phyloP scores from a whole-genome alignment of 2,113 vertebrate species.

The Bubo blakistoni region DNA sequence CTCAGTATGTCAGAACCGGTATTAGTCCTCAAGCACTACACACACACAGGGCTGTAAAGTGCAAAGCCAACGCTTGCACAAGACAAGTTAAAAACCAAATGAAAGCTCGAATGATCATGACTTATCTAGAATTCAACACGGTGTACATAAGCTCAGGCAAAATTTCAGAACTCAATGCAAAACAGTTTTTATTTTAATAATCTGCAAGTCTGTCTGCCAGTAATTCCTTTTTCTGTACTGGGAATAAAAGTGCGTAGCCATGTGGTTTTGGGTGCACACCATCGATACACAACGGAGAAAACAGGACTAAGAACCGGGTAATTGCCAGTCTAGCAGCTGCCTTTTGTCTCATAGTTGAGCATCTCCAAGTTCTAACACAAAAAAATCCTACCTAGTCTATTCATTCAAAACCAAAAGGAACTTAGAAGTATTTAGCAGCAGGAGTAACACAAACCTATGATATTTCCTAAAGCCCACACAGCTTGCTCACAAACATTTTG shows the following conservation, averaged over 20 bases:
- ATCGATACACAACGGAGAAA: neutral
- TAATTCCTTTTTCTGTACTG: neutral
- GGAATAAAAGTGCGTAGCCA: neutral
- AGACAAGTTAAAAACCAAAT: neutral
- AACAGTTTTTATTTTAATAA: neutral
- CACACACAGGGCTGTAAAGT: neutral
- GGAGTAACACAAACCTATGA: slow-evolving; percentile 85
- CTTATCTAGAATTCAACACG: neutral
- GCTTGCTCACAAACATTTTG: slow-evolving; percentile 98
- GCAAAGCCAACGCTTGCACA: neutral
- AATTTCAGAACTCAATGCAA: neutral
- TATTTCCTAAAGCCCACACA: slow-evolving; percentile 97
- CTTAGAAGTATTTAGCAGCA: neutral
- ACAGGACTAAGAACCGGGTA: neutral
- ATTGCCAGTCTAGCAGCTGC: neutral
- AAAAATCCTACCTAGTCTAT: neutral
- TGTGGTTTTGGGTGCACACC: neutral
- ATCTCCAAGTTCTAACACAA: neutral
- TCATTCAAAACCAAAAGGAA: neutral
- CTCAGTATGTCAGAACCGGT: neutral
- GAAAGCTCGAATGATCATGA: neutral
- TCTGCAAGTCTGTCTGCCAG: neutral
- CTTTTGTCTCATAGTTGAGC: neutral
- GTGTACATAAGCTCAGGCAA: neutral
- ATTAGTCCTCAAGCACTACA: neutral